Evolutionary conservation across 2,113 vertebrate species (phyloP).

Genomic region (Campylomormyrus numenius): DNA sequence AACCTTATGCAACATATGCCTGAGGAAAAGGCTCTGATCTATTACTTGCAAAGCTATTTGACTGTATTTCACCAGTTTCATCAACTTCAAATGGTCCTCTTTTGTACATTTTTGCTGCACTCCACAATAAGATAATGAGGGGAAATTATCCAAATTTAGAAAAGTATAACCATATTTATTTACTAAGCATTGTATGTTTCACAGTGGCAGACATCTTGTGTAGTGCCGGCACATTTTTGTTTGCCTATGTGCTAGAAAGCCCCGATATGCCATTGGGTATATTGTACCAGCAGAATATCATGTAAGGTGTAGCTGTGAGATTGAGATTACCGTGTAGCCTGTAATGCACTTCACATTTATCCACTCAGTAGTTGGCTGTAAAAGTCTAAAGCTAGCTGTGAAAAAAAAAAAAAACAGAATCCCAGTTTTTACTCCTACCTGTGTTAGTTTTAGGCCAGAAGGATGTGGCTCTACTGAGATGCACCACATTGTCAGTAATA

Average conservation of each 20-base stretch:
- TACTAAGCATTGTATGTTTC: neutral
- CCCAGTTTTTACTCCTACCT: neutral
- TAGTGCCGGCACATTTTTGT: neutral
- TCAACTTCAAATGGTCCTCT: neutral
- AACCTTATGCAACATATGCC: constrained; percentile 14
- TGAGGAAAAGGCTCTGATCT: constrained; percentile 12
- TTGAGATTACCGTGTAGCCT: neutral
- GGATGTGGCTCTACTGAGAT: neutral
- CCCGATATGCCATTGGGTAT: neutral
- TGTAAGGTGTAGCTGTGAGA: neutral
- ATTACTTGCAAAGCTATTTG: neutral
- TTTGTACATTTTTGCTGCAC: neutral
- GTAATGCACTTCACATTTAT: neutral
- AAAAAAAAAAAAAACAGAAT: neutral
- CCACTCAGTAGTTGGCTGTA: neutral
- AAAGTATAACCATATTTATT: neutral
- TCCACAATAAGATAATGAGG: neutral
- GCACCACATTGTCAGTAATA: neutral
- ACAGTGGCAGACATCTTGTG: neutral
- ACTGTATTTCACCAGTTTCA: neutral
- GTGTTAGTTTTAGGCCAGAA: neutral
- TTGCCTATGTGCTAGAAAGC: neutral
- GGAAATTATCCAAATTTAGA: neutral
- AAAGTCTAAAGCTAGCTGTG: neutral
- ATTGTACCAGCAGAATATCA: neutral